Evolutionary conservation across 1,140 invertebrate species (phyloP).

Genomic region (Telenomus remus): DNA sequence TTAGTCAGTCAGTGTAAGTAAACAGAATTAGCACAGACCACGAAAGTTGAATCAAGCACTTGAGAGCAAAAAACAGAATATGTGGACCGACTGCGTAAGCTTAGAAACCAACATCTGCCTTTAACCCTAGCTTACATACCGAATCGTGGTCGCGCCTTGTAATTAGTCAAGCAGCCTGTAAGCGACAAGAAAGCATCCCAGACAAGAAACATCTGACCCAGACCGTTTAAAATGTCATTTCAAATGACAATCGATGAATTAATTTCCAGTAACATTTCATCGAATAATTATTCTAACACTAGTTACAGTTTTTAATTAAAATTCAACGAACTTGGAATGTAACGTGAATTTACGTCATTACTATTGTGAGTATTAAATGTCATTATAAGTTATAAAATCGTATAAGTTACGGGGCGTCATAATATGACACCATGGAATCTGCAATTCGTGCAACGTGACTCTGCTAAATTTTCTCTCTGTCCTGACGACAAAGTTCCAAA

Average conservation of each 20-base stretch:
- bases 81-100: slow-evolving; percentile 53
- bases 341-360: slow-evolving; percentile 5
- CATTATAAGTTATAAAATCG: slow-evolving; percentile 25
- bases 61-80: slow-evolving; percentile 57
- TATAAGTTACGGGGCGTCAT: slow-evolving; percentile 37
- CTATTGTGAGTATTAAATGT: slow-evolving; percentile 25
- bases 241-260: not conserved
- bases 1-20: not conserved
- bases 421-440: slow-evolving; percentile 49
- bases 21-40: slow-evolving; percentile 40
- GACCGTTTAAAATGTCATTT: not conserved
- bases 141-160: slow-evolving; percentile 48
- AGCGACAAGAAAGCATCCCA: slow-evolving; percentile 40
- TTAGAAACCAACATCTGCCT: slow-evolving; percentile 66
- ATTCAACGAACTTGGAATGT: too few relatives aligned
- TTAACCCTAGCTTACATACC: slow-evolving; percentile 53
- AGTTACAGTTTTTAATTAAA: too few relatives aligned
- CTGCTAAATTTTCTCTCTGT: slow-evolving; percentile 52
- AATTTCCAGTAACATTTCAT: too few relatives aligned
- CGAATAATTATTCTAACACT: too few relatives aligned
- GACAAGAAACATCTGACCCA: slow-evolving; percentile 9
- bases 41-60: slow-evolving; percentile 49
- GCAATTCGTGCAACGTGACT: slow-evolving; percentile 51
- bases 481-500: slow-evolving; percentile 67
- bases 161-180: slow-evolving; percentile 64